A percentile compares a stretch with the other conserved stretches of the same genome.
Conservation (phyloP, 2,797 vertebrate species). For the Cyclopterus lumpus region DNA sequence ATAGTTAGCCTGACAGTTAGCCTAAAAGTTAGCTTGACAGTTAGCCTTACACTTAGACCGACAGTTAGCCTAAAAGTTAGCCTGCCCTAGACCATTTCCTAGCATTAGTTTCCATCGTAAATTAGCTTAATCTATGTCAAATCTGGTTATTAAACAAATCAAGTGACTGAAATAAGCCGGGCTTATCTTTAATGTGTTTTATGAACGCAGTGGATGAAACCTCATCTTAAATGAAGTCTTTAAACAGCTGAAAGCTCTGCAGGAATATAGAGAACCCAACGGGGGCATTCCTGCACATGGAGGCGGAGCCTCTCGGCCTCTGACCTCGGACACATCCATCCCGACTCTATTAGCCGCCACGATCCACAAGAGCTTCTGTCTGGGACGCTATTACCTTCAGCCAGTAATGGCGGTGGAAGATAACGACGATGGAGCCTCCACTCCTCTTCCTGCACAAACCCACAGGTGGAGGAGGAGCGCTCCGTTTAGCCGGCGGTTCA, state of each 20-base stretch:
- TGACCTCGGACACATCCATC: constrained; percentile 52
- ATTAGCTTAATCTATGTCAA: no score
- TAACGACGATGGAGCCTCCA: constrained; percentile 52
- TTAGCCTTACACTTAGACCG: no score
- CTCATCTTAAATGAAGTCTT: not conserved
- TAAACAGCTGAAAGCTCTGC: constrained; percentile 16
- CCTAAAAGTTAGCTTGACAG: no score
- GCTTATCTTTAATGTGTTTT: no score
- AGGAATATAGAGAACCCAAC: constrained; percentile 29
- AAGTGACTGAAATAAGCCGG: no score
- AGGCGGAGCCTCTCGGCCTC: constrained; percentile 34
- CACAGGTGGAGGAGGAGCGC: constrained; percentile 31
- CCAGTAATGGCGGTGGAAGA: constrained; percentile 47
- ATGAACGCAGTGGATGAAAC: not conserved
- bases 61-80: no score
- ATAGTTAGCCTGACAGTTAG: no score
- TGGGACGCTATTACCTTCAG: constrained; percentile 61
- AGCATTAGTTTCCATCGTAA: no score
- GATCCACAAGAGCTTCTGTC: constrained; percentile 63
- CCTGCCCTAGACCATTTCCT: no score
- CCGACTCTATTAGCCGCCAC: constrained; percentile 45
- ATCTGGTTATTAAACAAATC: no score
- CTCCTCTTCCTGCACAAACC: constrained; percentile 17
- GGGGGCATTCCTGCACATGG: constrained; percentile 12
- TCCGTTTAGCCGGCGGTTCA: constrained; percentile 14